A percentile compares a stretch with the other conserved stretches of the same genome.
Evolutionary conservation across 2,113 vertebrate genomes (phyloP).

Genomic region (Himantopus leucocephalus): DNA sequence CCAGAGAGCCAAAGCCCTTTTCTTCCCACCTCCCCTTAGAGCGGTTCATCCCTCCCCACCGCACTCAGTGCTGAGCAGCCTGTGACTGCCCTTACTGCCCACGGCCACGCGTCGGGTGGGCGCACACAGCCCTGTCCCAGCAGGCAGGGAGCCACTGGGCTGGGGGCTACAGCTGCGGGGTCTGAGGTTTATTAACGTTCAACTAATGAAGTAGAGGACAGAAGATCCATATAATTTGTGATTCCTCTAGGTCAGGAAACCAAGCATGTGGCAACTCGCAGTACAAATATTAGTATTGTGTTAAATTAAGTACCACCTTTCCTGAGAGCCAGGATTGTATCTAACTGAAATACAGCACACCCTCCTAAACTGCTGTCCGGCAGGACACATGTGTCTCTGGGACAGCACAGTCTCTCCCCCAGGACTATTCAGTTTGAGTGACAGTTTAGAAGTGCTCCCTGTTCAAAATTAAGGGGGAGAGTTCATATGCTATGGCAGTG

Average conservation of each 20-base stretch:
- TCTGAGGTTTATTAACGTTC: neutral
- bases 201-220: neutral
- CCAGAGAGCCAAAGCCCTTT: neutral
- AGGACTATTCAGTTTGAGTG: neutral
- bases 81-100: too few relatives aligned
- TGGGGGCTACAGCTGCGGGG: neutral
- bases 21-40: too few relatives aligned
- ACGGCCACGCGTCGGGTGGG: accelerated
- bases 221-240: neutral
- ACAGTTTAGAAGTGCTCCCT: neutral
- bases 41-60: too few relatives aligned
- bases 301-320: neutral
- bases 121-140: too few relatives aligned
- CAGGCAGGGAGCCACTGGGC: neutral
- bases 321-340: neutral
- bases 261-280: neutral
- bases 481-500: neutral
- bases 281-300: neutral
- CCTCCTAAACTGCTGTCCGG: neutral
- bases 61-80: neutral
- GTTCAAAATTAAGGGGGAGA: neutral
- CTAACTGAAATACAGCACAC: neutral
- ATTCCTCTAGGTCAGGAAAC: neutral
- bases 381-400: accelerated
- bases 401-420: neutral